Evolutionary conservation across 2,888 invertebrate species (phyloP), one percentile per base, ranked within the genome.

Genomic region (Oscheius myriophilus): DNA sequence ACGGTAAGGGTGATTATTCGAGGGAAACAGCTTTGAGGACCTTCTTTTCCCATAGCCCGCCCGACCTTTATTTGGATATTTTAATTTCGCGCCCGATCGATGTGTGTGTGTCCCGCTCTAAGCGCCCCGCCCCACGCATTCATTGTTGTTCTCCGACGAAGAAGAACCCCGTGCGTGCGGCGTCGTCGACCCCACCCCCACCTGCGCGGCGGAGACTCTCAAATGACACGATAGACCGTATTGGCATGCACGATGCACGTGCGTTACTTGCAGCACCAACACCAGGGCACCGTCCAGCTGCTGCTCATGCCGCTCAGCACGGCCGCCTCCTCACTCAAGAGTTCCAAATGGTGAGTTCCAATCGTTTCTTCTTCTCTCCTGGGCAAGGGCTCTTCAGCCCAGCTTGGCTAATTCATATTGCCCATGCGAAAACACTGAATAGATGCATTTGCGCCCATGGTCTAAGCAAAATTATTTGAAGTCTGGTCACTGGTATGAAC

Each of bases 221-320:
- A 21, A 61, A 61, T 61, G 61, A 61, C 18, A 23, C 49, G 61
- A 49, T 61, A 26, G 53, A 21, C 14, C 23, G 26, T 39, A 49
- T 61, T 61, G 46, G 46, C 25, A 63, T 63, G 52, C 63, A 63
- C 63, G 26, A 85, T 85, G 85, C 82, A 85, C 71, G 84, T 85
- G 46, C 81, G 81, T 53, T 85, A 85, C 70, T 83, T 85, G 67
- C 85, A 85, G 83, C 85, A 85, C 76, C 80, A 84, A 65, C 82
- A 84, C 71, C 75, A 79, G 71, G 85, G 85, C 75, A 85, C 85
- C 64, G 85, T 85, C 55, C 85, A 85, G 78, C 79, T 85, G 75
- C 76, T 85, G 69, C 80, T 84, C 74, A 84, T 84, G 84, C 84
- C 84, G 64, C 74, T 84, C 57, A 82, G 75, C 73, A 80, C 83